phyloP scores from a whole-genome alignment of 2,888 invertebrate genomes.

The Lasioglossum vierecki region DNA sequence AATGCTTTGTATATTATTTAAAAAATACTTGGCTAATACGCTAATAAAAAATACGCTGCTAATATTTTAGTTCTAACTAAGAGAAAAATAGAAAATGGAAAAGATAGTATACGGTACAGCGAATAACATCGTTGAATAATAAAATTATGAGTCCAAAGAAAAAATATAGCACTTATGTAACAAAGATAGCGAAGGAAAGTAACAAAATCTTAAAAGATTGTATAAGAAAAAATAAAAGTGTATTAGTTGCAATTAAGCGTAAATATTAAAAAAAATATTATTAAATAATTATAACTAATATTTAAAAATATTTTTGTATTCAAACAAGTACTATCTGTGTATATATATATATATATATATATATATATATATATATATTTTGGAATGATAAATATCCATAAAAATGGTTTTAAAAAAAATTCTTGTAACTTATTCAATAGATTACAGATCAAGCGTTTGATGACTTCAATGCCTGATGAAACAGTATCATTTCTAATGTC shows the following conservation, averaged over 20 bases:
- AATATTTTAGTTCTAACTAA: background rate
- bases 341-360: no score
- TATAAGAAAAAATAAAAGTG: background rate
- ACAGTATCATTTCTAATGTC: background rate
- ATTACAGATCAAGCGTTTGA: background rate
- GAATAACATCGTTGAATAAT: background rate
- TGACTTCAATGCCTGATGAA: conserved; percentile 15
- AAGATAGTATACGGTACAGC: background rate
- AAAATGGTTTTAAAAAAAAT: background rate
- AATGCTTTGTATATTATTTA: background rate
- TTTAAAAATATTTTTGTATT: background rate
- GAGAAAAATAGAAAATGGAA: no score
- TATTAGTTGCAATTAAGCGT: background rate
- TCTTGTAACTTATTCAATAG: background rate
- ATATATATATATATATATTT: no score
- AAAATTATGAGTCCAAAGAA: background rate
- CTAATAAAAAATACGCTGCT: no score
- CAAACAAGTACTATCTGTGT: no score
- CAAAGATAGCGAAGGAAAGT: no score
- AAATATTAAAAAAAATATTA: background rate
- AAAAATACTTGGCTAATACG: no score
- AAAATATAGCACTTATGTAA: background rate
- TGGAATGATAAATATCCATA: background rate
- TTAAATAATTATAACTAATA: no score
- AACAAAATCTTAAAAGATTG: background rate